phyloP scores from a whole-genome alignment of 1,140 invertebrate species.

The Cydia pomonella region DNA sequence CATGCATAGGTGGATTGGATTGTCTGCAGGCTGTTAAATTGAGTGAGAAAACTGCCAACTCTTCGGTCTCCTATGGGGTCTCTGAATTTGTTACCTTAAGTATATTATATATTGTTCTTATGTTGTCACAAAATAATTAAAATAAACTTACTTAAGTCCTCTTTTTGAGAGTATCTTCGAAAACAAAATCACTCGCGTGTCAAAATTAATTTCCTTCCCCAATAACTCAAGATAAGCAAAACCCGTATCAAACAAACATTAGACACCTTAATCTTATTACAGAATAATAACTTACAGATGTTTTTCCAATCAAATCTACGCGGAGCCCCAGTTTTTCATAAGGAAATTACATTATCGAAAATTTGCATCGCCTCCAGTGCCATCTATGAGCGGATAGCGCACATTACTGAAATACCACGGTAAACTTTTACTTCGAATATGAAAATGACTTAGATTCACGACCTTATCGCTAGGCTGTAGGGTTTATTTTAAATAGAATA shows the following conservation, averaged over 20 bases:
- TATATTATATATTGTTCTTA: too few species aligned
- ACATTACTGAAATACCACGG: slow-evolving; percentile 45
- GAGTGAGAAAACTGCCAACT: too few species aligned
- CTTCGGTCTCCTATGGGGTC: too few species aligned
- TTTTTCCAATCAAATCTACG: slow-evolving; percentile 73
- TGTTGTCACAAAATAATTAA: neutral
- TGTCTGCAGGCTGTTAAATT: too few species aligned
- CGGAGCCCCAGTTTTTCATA: slow-evolving; percentile 70
- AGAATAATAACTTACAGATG: slow-evolving; percentile 76
- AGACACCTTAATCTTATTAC: slow-evolving; percentile 76
- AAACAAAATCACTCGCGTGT: slow-evolving; percentile 8
- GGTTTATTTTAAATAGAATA: slow-evolving; percentile 34
- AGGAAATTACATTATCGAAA: slow-evolving; percentile 71
- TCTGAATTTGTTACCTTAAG: too few species aligned
- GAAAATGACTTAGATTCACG: slow-evolving; percentile 16
- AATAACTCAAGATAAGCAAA: slow-evolving; percentile 48
- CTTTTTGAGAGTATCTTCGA: neutral
- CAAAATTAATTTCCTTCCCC: slow-evolving; percentile 50
- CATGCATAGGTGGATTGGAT: too few species aligned
- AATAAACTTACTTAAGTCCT: neutral
- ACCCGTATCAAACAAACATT: slow-evolving; percentile 67
- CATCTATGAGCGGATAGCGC: slow-evolving; percentile 66
- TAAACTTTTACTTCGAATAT: slow-evolving; percentile 34
- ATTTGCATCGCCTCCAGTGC: slow-evolving; percentile 75
- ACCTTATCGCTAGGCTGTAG: slow-evolving; percentile 38